Conservation (phyloP, 2,888 invertebrate genomes). For the Dione vanillae region DNA sequence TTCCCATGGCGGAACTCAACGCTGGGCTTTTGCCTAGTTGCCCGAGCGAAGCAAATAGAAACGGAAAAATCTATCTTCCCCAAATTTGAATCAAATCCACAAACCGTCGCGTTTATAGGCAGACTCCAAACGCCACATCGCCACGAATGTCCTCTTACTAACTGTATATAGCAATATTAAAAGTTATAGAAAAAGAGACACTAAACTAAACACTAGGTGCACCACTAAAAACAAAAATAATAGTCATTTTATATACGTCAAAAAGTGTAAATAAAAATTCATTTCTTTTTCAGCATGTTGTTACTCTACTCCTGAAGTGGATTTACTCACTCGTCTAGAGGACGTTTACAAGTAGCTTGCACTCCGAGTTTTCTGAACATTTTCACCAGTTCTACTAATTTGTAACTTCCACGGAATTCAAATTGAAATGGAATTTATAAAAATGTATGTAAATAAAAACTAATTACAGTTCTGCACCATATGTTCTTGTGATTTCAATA, state of each 20-base stretch:
- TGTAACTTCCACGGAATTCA: neutral
- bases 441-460: neutral
- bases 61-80: too few species aligned
- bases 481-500: too few species aligned
- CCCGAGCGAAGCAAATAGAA: too few species aligned
- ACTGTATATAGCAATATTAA: too few species aligned
- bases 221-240: neutral
- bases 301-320: constrained; percentile 27
- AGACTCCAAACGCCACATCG: too few species aligned
- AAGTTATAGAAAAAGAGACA: too few species aligned
- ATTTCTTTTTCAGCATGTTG: constrained; percentile 17
- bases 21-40: too few species aligned
- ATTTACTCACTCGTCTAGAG: constrained; percentile 37
- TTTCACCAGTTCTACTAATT: constrained; percentile 28
- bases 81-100: too few species aligned
- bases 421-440: neutral
- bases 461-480: neutral
- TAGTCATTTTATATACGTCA: neutral
- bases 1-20: too few species aligned
- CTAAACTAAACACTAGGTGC: neutral
- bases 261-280: neutral
- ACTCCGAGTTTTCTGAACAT: constrained; percentile 31
- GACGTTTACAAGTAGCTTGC: constrained; percentile 29
- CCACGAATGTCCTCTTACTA: too few species aligned
- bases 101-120: too few species aligned